Base-by-base conservation (phyloP, 2,888 invertebrate species). In the Eupithecia subumbrata region DNA sequence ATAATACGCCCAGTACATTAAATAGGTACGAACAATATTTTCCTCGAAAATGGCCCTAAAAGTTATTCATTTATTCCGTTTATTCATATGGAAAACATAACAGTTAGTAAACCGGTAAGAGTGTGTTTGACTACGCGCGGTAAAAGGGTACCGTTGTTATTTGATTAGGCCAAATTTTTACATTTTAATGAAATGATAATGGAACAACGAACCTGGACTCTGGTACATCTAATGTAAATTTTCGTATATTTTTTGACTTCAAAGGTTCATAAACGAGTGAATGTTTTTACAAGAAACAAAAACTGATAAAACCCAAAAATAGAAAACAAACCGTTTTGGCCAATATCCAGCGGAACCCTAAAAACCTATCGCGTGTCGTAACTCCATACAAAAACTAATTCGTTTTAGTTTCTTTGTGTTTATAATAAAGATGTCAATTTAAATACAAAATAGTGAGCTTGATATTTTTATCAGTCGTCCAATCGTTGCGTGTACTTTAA, bases 361-460 rank as follows among this genome's bases (percentile, higher is more conserved):
- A 25, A 37, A 14, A 22, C 30, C 34, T 30, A 68, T 77, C 45
- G 77, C 77, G 72, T 77, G 77, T 22, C 34, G 18, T 37, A 71
- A 34, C 25, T 1, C 69, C 43, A 69, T 64, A 71, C 63, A 52
- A 30, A 56, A 60, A 45, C 25, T 12, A 37, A 37, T 70, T 43
- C 48, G 2, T 73, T 67, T 66, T 34, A 60, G 66, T 52, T 64
- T 72, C 67, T 74, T 40, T 74, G 67, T 70, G 40, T 71, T 71
- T 69, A 73, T 64, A 72, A 71, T 69, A 76, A 72, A 74, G 18
- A 77, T 74, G 74, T 77, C 74, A 74, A 69, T 74, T 75, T 68
- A 68, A 64, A 77, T 30, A 37, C 43, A 70, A 72, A 30, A 48
- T 72, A 63, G 22, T 12, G 64, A 64, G 74, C 76, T 71, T 68